Conservation (phyloP, 2,797 vertebrate genomes). For the Astyanax mexicanus region DNA sequence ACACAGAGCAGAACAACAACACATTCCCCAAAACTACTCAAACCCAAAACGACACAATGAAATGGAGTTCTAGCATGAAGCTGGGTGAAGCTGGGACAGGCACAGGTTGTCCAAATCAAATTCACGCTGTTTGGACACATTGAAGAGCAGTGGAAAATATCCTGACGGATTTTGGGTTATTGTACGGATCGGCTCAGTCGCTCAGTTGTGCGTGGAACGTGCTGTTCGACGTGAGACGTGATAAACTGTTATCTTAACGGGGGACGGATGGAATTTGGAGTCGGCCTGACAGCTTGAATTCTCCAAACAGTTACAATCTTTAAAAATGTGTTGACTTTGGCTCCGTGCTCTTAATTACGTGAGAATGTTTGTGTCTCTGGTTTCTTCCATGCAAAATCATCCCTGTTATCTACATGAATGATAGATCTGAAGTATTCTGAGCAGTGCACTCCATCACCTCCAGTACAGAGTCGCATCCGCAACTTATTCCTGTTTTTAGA, state of each 20-base stretch:
- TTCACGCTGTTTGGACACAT: slow-evolving; percentile 27
- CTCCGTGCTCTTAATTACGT: slow-evolving; percentile 40
- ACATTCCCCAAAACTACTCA: slow-evolving; percentile 42
- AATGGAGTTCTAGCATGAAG: slow-evolving; percentile 35
- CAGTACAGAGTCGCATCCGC: not conserved
- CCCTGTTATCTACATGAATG: slow-evolving; percentile 32
- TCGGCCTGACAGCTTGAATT: slow-evolving; percentile 26
- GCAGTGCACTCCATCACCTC: not conserved
- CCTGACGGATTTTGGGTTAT: slow-evolving; percentile 42
- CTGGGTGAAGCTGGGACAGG: slow-evolving; percentile 28
- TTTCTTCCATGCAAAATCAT: not conserved
- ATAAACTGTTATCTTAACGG: slow-evolving; percentile 57
- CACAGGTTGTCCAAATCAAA: slow-evolving; percentile 33
- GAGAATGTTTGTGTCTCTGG: slow-evolving; percentile 26
- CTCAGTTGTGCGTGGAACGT: slow-evolving; percentile 7
- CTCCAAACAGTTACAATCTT: slow-evolving; percentile 47
- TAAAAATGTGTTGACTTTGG: slow-evolving; percentile 57
- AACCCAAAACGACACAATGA: slow-evolving; percentile 36
- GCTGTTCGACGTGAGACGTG: slow-evolving; percentile 35
- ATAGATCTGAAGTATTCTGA: slow-evolving; percentile 37
- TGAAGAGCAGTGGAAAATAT: slow-evolving; percentile 17
- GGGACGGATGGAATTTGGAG: slow-evolving; percentile 23
- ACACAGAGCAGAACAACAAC: slow-evolving; percentile 28
- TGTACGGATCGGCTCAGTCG: slow-evolving; percentile 20
- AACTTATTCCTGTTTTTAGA: no score